Base-by-base conservation (phyloP, 2,888 invertebrate genomes). In the Trissoscelio sp. region DNA sequence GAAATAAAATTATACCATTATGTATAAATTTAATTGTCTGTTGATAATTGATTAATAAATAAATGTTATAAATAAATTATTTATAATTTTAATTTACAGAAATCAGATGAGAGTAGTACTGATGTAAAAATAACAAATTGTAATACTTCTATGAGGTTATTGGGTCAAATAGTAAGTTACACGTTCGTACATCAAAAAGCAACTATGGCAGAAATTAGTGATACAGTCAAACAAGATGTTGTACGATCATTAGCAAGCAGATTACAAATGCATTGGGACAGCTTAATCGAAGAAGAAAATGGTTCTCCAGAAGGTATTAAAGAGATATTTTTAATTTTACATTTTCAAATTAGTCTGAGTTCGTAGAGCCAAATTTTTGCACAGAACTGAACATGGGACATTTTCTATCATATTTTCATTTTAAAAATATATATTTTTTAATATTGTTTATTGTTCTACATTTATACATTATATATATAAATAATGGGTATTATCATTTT, bases 261-360 rank as follows among this genome's bases (percentile, higher is more conserved):
- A 81, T 94, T 98, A 88, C 97, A 97, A 87, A 96, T 98, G 94
- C 97, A 98, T 89, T 97, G 97, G 93, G 98, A 98, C 92, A 97
- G 97, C 70, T 92, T 98, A 66, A 96, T 97, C 85, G 97, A 97
- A 91, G 97, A 96, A 89, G 95, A 95, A 88, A 94, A 94, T 89
- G 92, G 94, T 74, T 92, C 94, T 53, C 94, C 95, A 24, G 95
- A 95, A 93, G 95, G 95, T 95, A 53, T 24, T 20, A 46, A 18
- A 11, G 9, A 53, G 2, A 11, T 9, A 12, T 9, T 18, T 1
- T 44, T 18, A 28, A 28, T 28, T 5, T 28, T 28, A 28, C n/a
- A n/a, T n/a, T n/a, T n/a, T n/a, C n/a, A n/a, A n/a, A n/a, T n/a
- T n/a, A n/a, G n/a, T n/a, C n/a, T n/a, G n/a, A n/a, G n/a, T n/a